Evolutionary conservation across 2,797 vertebrate species (phyloP).

Genomic region (Cirrhinus mrigala): DNA sequence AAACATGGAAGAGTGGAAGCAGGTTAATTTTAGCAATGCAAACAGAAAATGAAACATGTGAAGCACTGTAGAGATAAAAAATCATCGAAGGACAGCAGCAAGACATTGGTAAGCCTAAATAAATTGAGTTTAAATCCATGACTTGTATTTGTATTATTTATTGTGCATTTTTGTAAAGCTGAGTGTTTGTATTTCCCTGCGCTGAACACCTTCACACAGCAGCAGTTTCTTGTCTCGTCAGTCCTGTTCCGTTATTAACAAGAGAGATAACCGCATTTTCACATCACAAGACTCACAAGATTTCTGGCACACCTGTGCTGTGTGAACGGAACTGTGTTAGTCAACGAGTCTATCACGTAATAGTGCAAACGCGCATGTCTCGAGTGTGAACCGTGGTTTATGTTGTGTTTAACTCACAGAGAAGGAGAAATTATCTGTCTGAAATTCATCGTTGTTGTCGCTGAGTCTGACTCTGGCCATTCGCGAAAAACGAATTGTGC

Average conservation of each 20-base stretch:
- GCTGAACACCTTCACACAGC: neutral
- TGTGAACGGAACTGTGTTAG: neutral
- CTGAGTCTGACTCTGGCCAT: neutral
- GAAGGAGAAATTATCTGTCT: neutral
- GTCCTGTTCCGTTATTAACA: neutral
- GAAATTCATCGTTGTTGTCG: neutral
- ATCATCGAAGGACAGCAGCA: neutral
- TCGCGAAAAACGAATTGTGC: neutral
- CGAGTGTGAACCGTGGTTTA: neutral
- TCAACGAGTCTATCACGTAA: neutral
- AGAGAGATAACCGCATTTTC: neutral
- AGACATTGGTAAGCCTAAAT: neutral
- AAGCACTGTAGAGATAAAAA: neutral
- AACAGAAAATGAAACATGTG: neutral
- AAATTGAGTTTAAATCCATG: neutral
- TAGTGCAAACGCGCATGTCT: neutral
- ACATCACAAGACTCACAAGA: neutral
- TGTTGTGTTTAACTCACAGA: neutral
- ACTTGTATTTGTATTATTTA: neutral
- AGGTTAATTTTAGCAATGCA: neutral
- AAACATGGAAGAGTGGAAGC: neutral
- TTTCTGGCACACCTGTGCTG: neutral
- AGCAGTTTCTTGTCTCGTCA: neutral
- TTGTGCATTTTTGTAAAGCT: neutral
- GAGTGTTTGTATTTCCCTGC: neutral